These are phyloP conservation scores for Nothoprocta pentlandii DNA, from an alignment of 2,113 vertebrate species.

Conservation along the genomic window DNA sequence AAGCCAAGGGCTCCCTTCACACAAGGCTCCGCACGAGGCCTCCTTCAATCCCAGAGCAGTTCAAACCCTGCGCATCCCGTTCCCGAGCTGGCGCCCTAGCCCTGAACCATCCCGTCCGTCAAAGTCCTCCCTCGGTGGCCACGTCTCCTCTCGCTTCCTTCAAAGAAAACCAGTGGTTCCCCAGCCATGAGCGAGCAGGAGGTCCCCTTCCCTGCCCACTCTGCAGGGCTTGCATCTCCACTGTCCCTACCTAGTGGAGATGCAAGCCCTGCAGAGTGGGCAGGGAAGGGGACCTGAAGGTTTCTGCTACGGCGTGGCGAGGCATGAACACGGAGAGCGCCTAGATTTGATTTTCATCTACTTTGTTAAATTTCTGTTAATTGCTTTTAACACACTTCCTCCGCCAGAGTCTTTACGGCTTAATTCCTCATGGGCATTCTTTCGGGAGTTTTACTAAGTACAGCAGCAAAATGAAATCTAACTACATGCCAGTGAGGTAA, in stretches of 20 bases:
- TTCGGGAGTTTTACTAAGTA: constrained; percentile 53
- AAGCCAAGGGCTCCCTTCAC: too few species aligned
- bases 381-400: constrained; percentile 71
- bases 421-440: constrained; percentile 75
- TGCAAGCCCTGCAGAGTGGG: background rate
- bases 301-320: background rate
- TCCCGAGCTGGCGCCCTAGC: too few species aligned
- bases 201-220: background rate
- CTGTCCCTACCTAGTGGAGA: background rate
- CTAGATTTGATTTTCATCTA: constrained; percentile 66
- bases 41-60: too few species aligned
- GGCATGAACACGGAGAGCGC: background rate
- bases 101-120: too few species aligned
- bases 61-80: too few species aligned
- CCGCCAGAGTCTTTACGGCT: constrained; percentile 40
- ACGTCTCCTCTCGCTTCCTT: background rate
- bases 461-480: constrained; percentile 70
- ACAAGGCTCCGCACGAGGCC: too few species aligned
- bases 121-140: background rate
- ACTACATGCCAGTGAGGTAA: constrained; percentile 53
- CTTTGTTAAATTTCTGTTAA: constrained; percentile 77
- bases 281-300: background rate
- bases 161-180: background rate
- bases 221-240: background rate
- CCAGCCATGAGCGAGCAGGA: background rate